Conservation (phyloP, 1,140 invertebrate species). For the Drosophila truncata region DNA sequence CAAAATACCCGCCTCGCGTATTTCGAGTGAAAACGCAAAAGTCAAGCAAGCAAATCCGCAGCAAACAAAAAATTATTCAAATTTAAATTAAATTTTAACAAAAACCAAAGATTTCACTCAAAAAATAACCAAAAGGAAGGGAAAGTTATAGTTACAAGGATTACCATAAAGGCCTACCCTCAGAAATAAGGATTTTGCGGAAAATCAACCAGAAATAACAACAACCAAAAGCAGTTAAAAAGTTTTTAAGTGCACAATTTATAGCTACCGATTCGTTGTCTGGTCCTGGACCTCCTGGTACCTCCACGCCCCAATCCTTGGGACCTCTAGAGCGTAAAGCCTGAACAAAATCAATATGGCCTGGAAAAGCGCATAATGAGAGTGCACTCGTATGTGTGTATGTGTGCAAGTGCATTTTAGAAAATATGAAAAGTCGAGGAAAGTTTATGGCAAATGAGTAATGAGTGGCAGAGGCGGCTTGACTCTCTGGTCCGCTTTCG, state of each 20-base stretch:
- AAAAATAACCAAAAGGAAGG: background rate
- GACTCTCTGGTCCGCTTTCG: slow-evolving; percentile 39
- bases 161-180: slow-evolving; percentile 37
- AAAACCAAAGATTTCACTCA: slow-evolving; percentile 15
- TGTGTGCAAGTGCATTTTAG: slow-evolving; percentile 60
- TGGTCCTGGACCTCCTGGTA: slow-evolving; percentile 37
- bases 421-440: slow-evolving; percentile 81
- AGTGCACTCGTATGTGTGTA: slow-evolving; percentile 16
- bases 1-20: background rate
- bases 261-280: slow-evolving; percentile 77
- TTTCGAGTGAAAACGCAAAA: slow-evolving; percentile 28
- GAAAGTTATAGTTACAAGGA: slow-evolving; percentile 2
- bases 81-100: slow-evolving; percentile 55
- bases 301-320: slow-evolving; percentile 14
- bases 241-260: slow-evolving; percentile 82
- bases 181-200: slow-evolving; percentile 36
- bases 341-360: slow-evolving; percentile 73
- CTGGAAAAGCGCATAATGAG: slow-evolving; percentile 60
- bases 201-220: slow-evolving; percentile 45
- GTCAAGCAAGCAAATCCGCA: slow-evolving; percentile 34
- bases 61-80: slow-evolving; percentile 37
- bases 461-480: slow-evolving; percentile 70
- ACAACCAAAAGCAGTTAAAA: slow-evolving; percentile 61
- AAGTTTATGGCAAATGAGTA: slow-evolving; percentile 81
- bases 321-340: slow-evolving; percentile 58